Evolutionary conservation across 2,797 vertebrate species (phyloP).

Genomic region (Spinibarbus caldwelli): DNA sequence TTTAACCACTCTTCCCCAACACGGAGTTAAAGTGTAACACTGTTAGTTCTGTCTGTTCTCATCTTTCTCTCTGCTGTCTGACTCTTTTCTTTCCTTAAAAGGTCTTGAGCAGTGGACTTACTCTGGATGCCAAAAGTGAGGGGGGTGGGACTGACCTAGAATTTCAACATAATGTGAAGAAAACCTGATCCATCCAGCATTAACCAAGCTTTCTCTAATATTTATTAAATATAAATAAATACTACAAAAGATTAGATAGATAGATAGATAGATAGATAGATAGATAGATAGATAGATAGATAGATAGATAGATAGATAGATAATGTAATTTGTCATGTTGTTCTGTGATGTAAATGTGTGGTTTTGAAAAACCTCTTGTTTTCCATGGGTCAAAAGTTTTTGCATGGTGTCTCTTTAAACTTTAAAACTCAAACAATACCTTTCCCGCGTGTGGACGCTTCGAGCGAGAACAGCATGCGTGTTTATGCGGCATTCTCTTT

Average conservation of each 20-base stretch:
- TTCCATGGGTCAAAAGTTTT: not conserved
- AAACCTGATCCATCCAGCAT: conserved; percentile 31
- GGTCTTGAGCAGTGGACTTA: conserved; percentile 43
- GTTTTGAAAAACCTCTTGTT: not conserved
- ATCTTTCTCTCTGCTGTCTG: conserved; percentile 1
- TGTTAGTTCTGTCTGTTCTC: not conserved
- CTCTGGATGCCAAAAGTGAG: conserved; percentile 31
- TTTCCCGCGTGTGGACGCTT: conserved; percentile 8
- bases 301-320: not conserved
- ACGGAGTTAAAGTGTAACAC: conserved; percentile 43
- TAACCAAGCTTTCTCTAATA: not conserved
- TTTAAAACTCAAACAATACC: conserved; percentile 54
- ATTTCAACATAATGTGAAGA: conserved; percentile 34
- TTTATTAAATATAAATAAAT: not conserved
- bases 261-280: not conserved
- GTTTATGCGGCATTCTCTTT: conserved; percentile 52
- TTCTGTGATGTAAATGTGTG: not conserved
- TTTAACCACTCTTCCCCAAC: not conserved
- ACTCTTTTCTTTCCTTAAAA: conserved; percentile 53
- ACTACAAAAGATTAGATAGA: too few species aligned
- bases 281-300: not conserved
- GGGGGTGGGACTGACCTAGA: conserved; percentile 42
- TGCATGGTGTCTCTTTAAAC: conserved; percentile 60
- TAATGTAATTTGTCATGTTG: not conserved
- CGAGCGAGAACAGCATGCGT: conserved; percentile 26